Evolutionary conservation across 2,888 invertebrate species (phyloP).

Genomic region (Unio delphinus): DNA sequence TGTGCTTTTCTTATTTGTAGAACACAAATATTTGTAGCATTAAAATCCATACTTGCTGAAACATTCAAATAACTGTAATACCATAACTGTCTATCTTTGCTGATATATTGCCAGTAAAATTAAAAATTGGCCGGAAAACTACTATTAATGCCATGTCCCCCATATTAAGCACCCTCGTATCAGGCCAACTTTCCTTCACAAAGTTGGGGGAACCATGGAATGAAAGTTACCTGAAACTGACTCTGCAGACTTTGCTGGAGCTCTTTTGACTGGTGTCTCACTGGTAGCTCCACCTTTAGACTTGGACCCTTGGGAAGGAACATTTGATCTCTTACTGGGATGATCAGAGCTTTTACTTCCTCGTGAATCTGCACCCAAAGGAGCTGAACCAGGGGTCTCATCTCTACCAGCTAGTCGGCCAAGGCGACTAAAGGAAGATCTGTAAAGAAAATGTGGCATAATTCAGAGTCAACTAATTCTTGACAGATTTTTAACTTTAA

Average conservation of each 20-base stretch:
- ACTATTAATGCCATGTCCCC: too few relatives aligned
- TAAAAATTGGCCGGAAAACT: too few relatives aligned
- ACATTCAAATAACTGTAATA: neutral
- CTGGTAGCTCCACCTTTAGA: conserved; percentile 5
- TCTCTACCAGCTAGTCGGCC: conserved; percentile 55
- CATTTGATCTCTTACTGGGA: conserved; percentile 22
- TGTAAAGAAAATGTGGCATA: conserved; percentile 13
- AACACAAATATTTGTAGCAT: too few relatives aligned
- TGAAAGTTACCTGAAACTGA: conserved; percentile 25
- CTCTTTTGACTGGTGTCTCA: conserved; percentile 1
- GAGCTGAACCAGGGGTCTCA: conserved; percentile 22
- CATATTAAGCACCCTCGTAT: too few relatives aligned
- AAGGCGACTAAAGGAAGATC: conserved; percentile 55
- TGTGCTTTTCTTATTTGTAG: too few relatives aligned
- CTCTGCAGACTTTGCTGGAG: conserved; percentile 35
- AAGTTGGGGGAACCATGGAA: neutral
- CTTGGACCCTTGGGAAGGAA: conserved; percentile 28
- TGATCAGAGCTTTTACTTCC: conserved; percentile 21
- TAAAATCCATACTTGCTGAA: neutral
- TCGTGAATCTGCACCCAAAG: conserved; percentile 35
- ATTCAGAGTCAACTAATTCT: neutral
- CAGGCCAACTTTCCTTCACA: too few relatives aligned
- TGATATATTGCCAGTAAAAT: neutral
- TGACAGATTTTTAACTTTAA: neutral
- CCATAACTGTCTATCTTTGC: neutral